phyloP scores from a whole-genome alignment of 2,797 vertebrate genomes.

The Sebastes baramenuke region DNA sequence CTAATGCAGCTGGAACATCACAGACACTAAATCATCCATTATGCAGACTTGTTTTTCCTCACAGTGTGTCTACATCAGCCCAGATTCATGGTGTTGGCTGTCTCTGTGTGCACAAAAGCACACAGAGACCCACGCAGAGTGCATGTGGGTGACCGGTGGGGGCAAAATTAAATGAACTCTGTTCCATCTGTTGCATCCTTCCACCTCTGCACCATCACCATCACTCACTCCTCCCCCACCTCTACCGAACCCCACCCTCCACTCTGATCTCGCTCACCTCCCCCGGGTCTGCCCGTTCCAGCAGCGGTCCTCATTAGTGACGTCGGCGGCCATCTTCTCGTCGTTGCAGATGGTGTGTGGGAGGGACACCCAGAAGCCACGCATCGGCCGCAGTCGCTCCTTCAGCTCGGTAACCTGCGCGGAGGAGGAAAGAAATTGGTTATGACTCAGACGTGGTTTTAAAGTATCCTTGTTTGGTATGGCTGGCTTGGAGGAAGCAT shows the following conservation, averaged over 20 bases:
- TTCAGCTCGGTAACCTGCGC: slow-evolving; percentile 88
- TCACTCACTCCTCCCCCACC: slow-evolving; percentile 21
- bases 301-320: slow-evolving; percentile 88
- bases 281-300: slow-evolving; percentile 91
- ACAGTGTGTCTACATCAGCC: background rate
- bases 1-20: slow-evolving; percentile 16
- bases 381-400: slow-evolving; percentile 86
- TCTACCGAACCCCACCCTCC: background rate
- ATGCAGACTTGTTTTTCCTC: background rate
- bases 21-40: background rate
- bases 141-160: slow-evolving; percentile 45
- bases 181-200: slow-evolving; percentile 48
- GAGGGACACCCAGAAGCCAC: slow-evolving; percentile 89
- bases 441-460: slow-evolving; percentile 66
- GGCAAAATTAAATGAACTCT: slow-evolving; percentile 57
- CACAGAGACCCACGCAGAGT: slow-evolving; percentile 40
- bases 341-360: slow-evolving; percentile 89
- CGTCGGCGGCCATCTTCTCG: slow-evolving; percentile 84
- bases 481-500: slow-evolving; percentile 47
- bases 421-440: slow-evolving; percentile 58
- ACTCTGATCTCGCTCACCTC: slow-evolving; percentile 79
- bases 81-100: background rate
- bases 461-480: slow-evolving; percentile 57
- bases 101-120: slow-evolving; percentile 28
- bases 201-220: slow-evolving; percentile 42